phyloP scores from a whole-genome alignment of 2,113 vertebrate species.

The Dicentrarchus labrax region DNA sequence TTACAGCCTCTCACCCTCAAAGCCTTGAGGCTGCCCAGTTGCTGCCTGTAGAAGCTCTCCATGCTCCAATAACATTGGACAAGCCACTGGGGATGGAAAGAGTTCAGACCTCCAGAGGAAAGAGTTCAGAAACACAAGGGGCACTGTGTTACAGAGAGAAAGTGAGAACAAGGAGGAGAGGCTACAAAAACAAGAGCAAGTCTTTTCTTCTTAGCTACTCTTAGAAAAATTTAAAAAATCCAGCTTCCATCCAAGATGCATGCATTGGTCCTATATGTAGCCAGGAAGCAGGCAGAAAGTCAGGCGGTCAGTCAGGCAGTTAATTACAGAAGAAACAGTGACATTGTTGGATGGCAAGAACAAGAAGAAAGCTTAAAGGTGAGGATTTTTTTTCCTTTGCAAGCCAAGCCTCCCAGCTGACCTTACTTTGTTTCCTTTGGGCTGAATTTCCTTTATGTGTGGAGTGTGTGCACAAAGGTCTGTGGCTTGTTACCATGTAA shows the following conservation, averaged over 20 bases:
- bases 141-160: slow-evolving; percentile 55
- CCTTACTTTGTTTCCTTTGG: slow-evolving; percentile 47
- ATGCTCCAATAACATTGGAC: slow-evolving; percentile 49
- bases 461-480: slow-evolving; percentile 23
- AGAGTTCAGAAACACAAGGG: slow-evolving; percentile 58
- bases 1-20: not conserved
- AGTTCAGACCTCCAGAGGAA: slow-evolving; percentile 52
- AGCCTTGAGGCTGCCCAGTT: slow-evolving; percentile 28
- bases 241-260: slow-evolving; percentile 20
- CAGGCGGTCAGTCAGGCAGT: slow-evolving; percentile 19
- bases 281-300: not conserved
- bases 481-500: slow-evolving; percentile 26
- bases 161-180: slow-evolving; percentile 49
- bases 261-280: not conserved
- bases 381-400: not conserved
- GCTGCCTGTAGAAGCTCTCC: slow-evolving; percentile 18
- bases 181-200: slow-evolving; percentile 52
- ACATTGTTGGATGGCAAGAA: slow-evolving; percentile 11
- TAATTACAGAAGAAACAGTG: slow-evolving; percentile 11
- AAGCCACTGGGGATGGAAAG: slow-evolving; percentile 53
- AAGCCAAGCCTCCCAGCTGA: slow-evolving; percentile 17
- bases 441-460: slow-evolving; percentile 9
- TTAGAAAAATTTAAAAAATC: slow-evolving; percentile 34
- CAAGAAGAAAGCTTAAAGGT: not conserved
- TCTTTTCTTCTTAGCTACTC: slow-evolving; percentile 29